These are phyloP conservation scores for Acropora tenuis DNA, from an alignment of 64 coral and sea anemone species.

Conservation along the genomic window DNA sequence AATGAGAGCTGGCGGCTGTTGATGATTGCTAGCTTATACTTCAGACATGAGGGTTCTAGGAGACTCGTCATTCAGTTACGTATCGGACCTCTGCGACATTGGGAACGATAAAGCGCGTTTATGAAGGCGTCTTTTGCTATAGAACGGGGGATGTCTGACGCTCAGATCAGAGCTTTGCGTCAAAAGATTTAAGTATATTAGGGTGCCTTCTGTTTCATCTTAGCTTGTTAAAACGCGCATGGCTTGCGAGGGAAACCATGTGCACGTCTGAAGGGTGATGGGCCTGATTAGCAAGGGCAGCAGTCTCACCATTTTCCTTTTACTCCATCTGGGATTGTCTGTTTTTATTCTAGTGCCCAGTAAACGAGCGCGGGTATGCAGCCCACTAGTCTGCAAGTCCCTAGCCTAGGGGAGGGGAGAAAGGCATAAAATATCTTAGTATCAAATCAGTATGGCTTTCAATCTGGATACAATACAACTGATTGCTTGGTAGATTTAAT, in stretches of 20 bases:
- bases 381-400: not conserved
- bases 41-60: too few species aligned
- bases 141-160: slow-evolving; percentile 29
- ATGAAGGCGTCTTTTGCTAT: not conserved
- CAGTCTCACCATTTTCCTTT: slow-evolving; percentile 8
- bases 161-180: slow-evolving; percentile 29
- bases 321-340: not conserved
- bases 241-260: slow-evolving; percentile 22
- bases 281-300: slow-evolving; percentile 27
- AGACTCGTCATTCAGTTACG: too few species aligned
- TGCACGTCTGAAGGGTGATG: not conserved
- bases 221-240: not conserved
- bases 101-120: too few species aligned
- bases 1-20: too few species aligned
- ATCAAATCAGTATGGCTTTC: too few species aligned
- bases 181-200: slow-evolving; percentile 15
- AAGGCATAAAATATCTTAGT: not conserved
- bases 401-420: not conserved
- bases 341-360: slow-evolving; percentile 6
- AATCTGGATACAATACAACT: too few species aligned
- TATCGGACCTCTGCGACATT: too few species aligned
- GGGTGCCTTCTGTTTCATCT: not conserved
- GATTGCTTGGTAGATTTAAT: too few species aligned
- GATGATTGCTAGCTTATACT: too few species aligned
- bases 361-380: slow-evolving; percentile 2